A percentile compares a stretch with the other conserved stretches of the same genome.
These are phyloP conservation scores for Pedetes capensis DNA, from an alignment of 2,113 vertebrate species.

Conservation along the genomic window DNA sequence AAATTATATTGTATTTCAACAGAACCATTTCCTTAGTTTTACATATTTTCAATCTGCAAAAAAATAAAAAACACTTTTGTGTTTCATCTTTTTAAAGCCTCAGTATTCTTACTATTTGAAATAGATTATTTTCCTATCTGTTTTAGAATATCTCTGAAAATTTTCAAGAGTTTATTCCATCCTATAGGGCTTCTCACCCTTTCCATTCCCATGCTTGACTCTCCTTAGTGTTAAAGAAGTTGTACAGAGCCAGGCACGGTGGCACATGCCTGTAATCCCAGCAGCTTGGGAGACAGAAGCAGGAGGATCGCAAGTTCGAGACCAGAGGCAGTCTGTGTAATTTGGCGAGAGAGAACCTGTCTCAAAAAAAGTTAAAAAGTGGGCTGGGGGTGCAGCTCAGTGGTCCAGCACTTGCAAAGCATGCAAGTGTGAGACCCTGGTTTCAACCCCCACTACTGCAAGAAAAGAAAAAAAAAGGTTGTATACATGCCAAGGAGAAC, in stretches of 20 bases:
- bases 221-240: constrained; percentile 45
- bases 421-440: no score
- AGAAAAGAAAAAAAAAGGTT: not conserved
- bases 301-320: no score
- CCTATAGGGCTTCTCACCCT: constrained; percentile 41
- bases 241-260: no score
- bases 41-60: not conserved
- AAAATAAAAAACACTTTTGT: not conserved
- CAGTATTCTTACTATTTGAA: not conserved
- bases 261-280: no score
- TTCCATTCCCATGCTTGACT: constrained; percentile 53
- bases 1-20: constrained; percentile 10
- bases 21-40: not conserved
- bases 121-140: not conserved
- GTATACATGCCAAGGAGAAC: constrained; percentile 50
- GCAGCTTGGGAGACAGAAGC: no score
- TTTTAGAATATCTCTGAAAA: constrained; percentile 37
- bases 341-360: no score
- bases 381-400: no score
- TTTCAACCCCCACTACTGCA: no score
- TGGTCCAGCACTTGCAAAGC: no score
- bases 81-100: not conserved
- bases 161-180: constrained; percentile 50
- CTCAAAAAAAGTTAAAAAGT: no score
- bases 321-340: no score